Evolutionary conservation across 2,113 vertebrate species (phyloP), one percentile per base, ranked within the genome.

Genomic region (Chloebia gouldiae): DNA sequence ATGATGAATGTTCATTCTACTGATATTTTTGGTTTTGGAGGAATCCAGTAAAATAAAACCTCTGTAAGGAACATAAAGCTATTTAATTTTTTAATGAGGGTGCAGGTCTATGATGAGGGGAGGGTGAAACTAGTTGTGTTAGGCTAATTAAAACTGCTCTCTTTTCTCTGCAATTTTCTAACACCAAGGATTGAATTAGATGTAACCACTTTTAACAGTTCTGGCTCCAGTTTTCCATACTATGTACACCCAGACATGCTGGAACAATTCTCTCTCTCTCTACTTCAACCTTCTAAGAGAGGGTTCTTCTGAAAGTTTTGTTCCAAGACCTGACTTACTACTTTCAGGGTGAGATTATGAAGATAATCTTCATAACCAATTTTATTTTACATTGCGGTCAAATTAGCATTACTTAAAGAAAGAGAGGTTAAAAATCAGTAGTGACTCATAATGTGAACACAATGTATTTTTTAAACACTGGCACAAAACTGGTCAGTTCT

Each of bases 1-100:
- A 90, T 90, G 72, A 56, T 71, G 72, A 84, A 92, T 69, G 82
- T 39, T 94, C 71, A 54, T 94, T 86, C 75, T 91, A 40, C 31
- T 54, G 49, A 65, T 87, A 75, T 45, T 95, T 94, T 94, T 84
- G 60, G 78, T 80, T 95, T 91, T 85, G 40, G 71, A 92, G 39
- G 45, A 92, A 92, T 78, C 45, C 61, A 91, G 27, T 3, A 73
- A 91, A 96, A 85, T 65, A 69, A 25, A 87, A 61, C 35, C 28
- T 89, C 63, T 65, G 37, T 72, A 82, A 85, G 47, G 33, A 11
- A 69, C 27, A 69, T 20, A 76, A 81, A 80, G 13, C 10, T n/a
- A 63, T 81, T 95, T 68, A 11, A 68, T 44, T 94, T 92, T 88
- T 68, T 86, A 86, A 92, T 93, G 69, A 93, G 73, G 5, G 4